Base-by-base conservation (phyloP, 2,113 vertebrate species). In the Ciconia maguari region DNA sequence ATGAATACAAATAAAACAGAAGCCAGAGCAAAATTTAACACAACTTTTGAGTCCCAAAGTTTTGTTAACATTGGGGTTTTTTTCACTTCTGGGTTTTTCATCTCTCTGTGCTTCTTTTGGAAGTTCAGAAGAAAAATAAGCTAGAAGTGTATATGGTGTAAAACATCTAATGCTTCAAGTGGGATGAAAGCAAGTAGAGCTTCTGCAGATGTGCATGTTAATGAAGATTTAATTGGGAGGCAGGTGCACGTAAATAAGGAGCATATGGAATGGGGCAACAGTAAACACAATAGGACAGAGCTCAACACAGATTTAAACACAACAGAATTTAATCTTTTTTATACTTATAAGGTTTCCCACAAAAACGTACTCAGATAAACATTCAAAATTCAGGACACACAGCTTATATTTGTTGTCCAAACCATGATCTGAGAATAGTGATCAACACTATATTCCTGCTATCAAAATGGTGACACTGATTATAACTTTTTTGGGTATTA, bases 161-260 rank as follows among this genome's bases (percentile, higher is more conserved):
- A 89, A 94, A 38, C 16, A 74, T 44, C n/a, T 58, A 87, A 65
- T 62, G 29, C 22, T 79, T 87, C 51, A 52, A 44, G 9, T 10
- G 17, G 21, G 32, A 91, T 60, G 49, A 95, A 91, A 83, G 46
- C 32, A 90, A 94, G n/a, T 19, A 90, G 48, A 89, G 38, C 22
- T 89, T 89, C 74, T 91, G 68, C 68, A 94, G 89, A 87, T 55
- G 52, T 92, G 68, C 54, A 71, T 58, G 22, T 27, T 91, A 93
- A 93, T 91, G 51, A 95, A 90, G 78, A 77, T 80, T 86, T 90
- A 95, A 93, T 60, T 80, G 55, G 54, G 32, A 93, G 42, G 16
- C 79, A 96, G 91, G 87, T 95, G 68, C 30, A 90, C 70, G 38
- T 66, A 95, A 83, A 80, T 64, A 88, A 80, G 34, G 13, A 90